Evolutionary conservation across 1,140 invertebrate species (phyloP), one percentile per base, ranked within the genome.

Genomic region (Aphaenogaster rudis): DNA sequence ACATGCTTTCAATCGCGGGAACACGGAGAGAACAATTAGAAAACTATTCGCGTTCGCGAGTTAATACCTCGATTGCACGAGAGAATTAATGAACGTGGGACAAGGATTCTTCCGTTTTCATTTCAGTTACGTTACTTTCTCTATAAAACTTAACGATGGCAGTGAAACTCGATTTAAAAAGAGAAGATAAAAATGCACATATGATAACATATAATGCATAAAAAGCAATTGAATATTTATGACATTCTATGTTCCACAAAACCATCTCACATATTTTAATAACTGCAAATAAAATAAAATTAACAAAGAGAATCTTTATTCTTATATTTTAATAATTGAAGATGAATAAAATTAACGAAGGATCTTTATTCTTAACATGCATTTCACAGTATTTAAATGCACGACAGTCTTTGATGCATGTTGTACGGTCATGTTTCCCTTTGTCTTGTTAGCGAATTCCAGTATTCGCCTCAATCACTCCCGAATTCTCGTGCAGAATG

Each of bases 1-100:
- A 42, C 67, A 2, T 72, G 54, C 80, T 59, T 72, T 61, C 80
- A 42, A 74, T 74, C 80, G 67, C 67, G 45, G 17, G 42, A 64
- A 82, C 39, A 5, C 21, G n/a, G 15, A 28, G 39, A 33, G 48
- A 63, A 48, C 48, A 74, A 84, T 74, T 84, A 84, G 69, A 50
- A 59, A 84, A 74, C 54, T 61, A 45, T 82, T 82, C 67, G n/a
- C 6, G 21, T 72, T 57, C 21, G 21, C 21, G 63, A 52, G 13
- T 28, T n/a, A 21, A 0, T 9, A 17, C 13, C 17, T 61, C 59
- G 42, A 74, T 82, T 48, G 69, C 54, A 2, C 33, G 42, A 50
- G 54, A 61, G 28, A 84, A 63, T 84, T 84, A 84, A 84, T 9
- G 69, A 76, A 33, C 54, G 7, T 84, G 42, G 15, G 42, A 84